phyloP scores from a whole-genome alignment of 1,140 invertebrate genomes.

The Hirudo medicinalis region DNA sequence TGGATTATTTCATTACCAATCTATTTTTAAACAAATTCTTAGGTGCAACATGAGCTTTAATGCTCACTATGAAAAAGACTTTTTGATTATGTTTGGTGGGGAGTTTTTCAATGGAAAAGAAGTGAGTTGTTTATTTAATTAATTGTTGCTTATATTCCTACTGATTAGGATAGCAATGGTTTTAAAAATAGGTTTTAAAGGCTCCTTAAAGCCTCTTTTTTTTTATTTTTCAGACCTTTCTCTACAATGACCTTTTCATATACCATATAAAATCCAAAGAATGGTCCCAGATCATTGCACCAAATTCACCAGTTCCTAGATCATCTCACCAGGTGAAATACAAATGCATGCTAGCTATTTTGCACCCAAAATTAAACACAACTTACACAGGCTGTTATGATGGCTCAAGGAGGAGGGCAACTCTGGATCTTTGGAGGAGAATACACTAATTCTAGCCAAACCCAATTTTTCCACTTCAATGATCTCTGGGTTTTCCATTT shows the following conservation, averaged over 20 bases:
- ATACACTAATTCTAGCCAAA: slow-evolving; percentile 72
- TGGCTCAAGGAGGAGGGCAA: slow-evolving; percentile 61
- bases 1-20: slow-evolving; percentile 14
- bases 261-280: slow-evolving; percentile 67
- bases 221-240: slow-evolving; percentile 51
- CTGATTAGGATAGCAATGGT: background rate
- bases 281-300: slow-evolving; percentile 65
- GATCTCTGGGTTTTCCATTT: slow-evolving; percentile 77
- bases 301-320: slow-evolving; percentile 65
- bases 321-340: slow-evolving; percentile 62
- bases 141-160: background rate
- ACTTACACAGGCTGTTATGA: slow-evolving; percentile 45
- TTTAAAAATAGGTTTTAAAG: background rate
- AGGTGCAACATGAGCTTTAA: slow-evolving; percentile 67
- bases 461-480: slow-evolving; percentile 84
- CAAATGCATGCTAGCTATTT: background rate
- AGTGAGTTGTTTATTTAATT: slow-evolving; percentile 42
- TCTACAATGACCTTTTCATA: slow-evolving; percentile 71
- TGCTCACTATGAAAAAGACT: slow-evolving; percentile 71
- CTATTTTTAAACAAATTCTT: slow-evolving; percentile 38
- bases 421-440: slow-evolving; percentile 76
- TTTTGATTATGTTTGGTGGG: slow-evolving; percentile 77
- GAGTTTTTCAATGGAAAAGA: slow-evolving; percentile 81
- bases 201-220: slow-evolving; percentile 10
- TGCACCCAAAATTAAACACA: background rate